Evolutionary conservation across 2,797 vertebrate genomes (phyloP).

Genomic region (Chromis chromis): DNA sequence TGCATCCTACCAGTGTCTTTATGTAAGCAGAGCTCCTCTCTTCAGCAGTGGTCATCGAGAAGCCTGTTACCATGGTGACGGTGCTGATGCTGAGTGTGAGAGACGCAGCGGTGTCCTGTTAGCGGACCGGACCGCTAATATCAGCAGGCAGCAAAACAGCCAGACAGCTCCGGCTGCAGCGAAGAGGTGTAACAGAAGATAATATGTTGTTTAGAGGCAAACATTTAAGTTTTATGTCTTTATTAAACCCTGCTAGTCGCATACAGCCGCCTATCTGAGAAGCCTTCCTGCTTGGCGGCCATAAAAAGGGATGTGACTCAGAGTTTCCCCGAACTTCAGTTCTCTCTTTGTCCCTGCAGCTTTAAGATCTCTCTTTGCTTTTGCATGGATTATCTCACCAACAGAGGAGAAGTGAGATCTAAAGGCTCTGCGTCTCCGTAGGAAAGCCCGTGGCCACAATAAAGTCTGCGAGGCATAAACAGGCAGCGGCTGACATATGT

Average conservation of each 20-base stretch:
- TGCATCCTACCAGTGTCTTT: not conserved
- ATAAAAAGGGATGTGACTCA: conserved; percentile 41
- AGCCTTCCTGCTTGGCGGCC: not conserved
- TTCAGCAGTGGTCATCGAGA: conserved; percentile 42
- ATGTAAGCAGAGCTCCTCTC: conserved; percentile 16
- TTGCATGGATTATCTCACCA: conserved; percentile 28
- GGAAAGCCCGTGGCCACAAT: conserved; percentile 55
- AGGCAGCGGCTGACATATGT: conserved; percentile 29
- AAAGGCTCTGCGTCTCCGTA: conserved; percentile 20
- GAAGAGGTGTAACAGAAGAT: conserved; percentile 8
- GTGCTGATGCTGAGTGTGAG: conserved; percentile 51
- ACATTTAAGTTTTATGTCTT: not conserved
- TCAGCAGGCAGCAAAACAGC: conserved; percentile 24
- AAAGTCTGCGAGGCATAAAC: conserved; percentile 45
- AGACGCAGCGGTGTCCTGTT: conserved; percentile 32
- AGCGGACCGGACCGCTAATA: conserved; percentile 22
- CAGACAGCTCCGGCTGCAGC: conserved; percentile 21
- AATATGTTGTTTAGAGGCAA: not conserved
- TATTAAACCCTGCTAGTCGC: not conserved
- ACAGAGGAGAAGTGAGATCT: conserved; percentile 43
- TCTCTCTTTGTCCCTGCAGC: conserved; percentile 4
- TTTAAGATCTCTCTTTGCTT: conserved; percentile 22
- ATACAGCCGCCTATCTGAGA: not conserved
- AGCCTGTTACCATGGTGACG: conserved; percentile 73
- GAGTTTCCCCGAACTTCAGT: conserved; percentile 17